Base-by-base conservation (phyloP, 2,113 vertebrate genomes). In the Choloepus hoffmanni region DNA sequence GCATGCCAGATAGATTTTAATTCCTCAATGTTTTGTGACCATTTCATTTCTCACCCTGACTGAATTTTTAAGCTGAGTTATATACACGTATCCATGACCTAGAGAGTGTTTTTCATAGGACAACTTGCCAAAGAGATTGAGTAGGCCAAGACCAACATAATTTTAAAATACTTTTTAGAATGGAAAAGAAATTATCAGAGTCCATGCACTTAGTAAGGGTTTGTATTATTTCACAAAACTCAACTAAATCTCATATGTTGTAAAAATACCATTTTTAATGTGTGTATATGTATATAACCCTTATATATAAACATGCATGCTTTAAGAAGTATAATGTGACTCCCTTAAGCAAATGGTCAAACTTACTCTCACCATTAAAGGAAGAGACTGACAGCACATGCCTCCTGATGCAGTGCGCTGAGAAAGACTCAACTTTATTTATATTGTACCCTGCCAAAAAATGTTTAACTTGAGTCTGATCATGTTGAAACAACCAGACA, bases 41-140 rank as follows among this genome's bases (percentile, higher is more conserved):
- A 24, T 93, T 94, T 86, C 45, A 45, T 94, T 90, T 94, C 85
- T 95, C n/a, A 83, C 36, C 40, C 83, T 92, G 33, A 76, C 60
- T 77, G 33, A 81, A 89, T 81, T 81, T 89, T 45, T 76, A 67
- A 94, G 60, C 40, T 68, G 74, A 92, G 13, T 78, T 77, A 23
- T 30, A 23, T 30, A 16, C 9, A 40, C 60, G 33, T 68, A 88
- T 16, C 21, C 5, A 36, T 88, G 50, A 79, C 21, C 67, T 58
- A 85, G 62, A 85, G n/a, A 82, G 16, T 76, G n/a, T 18, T 95
- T 94, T 92, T 88, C 19, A 55, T 82, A 93, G 8, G 48, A 40
- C 16, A 74, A 8, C 23, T 58, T 95, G n/a, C 60, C 65, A 55
- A 13, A 63, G 40, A 93, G 85, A 76, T 78, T 60, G 55, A 83